Percentiles rank a stretch among this genome's conserved stretches.
Conservation (phyloP, 2,888 invertebrate genomes). For the Andricus quercusramuli region DNA sequence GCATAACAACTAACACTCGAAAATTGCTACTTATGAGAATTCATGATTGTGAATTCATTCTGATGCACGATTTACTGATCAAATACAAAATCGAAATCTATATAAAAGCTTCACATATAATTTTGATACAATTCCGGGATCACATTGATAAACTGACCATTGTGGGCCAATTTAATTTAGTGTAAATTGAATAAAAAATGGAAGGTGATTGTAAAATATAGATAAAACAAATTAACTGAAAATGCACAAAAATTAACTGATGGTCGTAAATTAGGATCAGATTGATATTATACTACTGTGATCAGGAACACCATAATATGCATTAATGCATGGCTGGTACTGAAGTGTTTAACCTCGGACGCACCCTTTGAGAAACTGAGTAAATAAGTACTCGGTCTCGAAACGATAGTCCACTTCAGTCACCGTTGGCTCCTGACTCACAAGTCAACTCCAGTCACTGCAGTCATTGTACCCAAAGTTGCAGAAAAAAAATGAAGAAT, state of each 20-base stretch:
- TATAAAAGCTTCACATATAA: too few species aligned
- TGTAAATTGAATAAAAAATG: not conserved
- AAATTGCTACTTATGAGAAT: too few species aligned
- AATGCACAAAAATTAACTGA: not conserved
- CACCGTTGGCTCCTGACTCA: not conserved
- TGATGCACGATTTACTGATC: too few species aligned
- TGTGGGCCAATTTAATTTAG: not conserved
- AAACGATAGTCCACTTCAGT: constrained; percentile 27
- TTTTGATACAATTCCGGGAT: too few species aligned
- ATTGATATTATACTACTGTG: not conserved
- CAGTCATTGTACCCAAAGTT: constrained; percentile 3
- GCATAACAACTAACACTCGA: too few species aligned
- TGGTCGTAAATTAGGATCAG: not conserved
- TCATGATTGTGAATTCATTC: too few species aligned
- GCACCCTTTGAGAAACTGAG: constrained; percentile 1
- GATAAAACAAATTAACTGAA: not conserved
- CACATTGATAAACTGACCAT: too few species aligned
- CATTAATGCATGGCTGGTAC: not conserved
- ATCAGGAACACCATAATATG: not conserved
- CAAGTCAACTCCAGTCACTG: constrained; percentile 16
- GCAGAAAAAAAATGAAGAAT: constrained; percentile 9
- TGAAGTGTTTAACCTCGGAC: constrained; percentile 1
- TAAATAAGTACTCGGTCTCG: constrained; percentile 2
- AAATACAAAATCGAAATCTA: too few species aligned
- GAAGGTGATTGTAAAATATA: not conserved